phyloP scores from a whole-genome alignment of 2,113 vertebrate species.

The Ameiurus melas region DNA sequence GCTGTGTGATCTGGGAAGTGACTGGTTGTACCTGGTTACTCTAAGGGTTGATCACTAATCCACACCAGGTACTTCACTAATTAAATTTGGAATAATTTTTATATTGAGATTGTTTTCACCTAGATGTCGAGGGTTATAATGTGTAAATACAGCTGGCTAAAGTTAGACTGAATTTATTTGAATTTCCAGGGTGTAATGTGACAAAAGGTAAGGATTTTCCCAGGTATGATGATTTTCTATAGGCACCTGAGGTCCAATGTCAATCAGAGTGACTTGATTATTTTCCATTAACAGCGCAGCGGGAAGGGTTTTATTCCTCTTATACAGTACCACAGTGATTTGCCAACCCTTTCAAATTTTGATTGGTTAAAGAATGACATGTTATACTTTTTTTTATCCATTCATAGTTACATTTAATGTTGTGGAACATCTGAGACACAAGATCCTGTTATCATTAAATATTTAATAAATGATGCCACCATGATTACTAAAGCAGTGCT shows the following conservation, averaged over 20 bases:
- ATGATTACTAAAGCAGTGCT: not conserved
- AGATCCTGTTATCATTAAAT: not conserved
- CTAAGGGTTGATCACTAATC: no score
- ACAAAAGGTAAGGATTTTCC: no score
- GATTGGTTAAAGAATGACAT: not conserved
- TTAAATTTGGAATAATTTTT: no score
- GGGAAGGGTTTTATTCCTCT: not conserved
- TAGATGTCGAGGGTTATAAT: no score
- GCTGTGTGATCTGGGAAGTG: no score
- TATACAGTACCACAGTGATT: not conserved
- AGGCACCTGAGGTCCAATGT: not conserved
- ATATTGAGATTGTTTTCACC: no score
- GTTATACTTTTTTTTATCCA: not conserved
- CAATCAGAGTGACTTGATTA: not conserved
- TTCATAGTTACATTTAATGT: not conserved
- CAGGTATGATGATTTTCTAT: no score
- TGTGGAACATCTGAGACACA: not conserved
- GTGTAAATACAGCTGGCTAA: no score
- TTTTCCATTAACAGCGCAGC: not conserved
- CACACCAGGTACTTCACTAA: no score
- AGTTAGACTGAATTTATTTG: no score
- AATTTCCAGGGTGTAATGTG: no score
- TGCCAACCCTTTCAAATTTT: not conserved
- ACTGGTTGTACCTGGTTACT: no score
- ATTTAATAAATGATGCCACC: not conserved